Evolutionary conservation across 30 jellyfish, hydroid and myxozoan species (phyloP).

Genomic region (Chrysaora quinquecirrha): DNA sequence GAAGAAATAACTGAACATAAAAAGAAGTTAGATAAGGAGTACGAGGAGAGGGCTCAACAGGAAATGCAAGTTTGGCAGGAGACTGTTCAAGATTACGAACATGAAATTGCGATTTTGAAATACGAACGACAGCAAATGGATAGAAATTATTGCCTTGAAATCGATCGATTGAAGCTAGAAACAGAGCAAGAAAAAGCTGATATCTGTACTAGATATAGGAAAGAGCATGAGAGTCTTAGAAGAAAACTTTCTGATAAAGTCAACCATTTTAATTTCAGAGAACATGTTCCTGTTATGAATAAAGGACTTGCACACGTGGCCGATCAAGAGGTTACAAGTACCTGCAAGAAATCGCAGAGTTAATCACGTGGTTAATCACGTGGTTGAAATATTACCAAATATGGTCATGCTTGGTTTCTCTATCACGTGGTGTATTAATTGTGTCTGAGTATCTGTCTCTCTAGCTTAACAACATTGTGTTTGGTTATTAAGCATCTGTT

Average conservation of each 20-base stretch:
- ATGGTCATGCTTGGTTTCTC: neutral
- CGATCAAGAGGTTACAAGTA: neutral
- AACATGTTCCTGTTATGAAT: slow-evolving; percentile 20
- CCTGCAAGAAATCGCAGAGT: neutral
- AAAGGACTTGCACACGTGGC: slow-evolving; percentile 22
- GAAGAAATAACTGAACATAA: slow-evolving; percentile 64
- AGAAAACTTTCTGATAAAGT: slow-evolving; percentile 59
- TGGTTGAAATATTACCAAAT: neutral
- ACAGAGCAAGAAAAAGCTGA: slow-evolving; percentile 77
- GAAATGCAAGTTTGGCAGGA: slow-evolving; percentile 96
- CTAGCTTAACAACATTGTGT: neutral
- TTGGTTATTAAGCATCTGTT: neutral
- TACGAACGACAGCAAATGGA: slow-evolving; percentile 90
- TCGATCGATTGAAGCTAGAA: slow-evolving; percentile 82
- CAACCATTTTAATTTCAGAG: slow-evolving; percentile 7
- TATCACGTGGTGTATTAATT: neutral
- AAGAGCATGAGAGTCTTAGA: slow-evolving; percentile 49
- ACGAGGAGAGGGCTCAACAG: slow-evolving; percentile 52
- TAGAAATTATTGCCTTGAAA: slow-evolving; percentile 85
- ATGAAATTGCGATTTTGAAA: slow-evolving; percentile 83
- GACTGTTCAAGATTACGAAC: slow-evolving; percentile 78
- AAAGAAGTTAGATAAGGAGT: slow-evolving; percentile 59
- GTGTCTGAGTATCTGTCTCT: neutral
- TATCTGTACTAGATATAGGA: slow-evolving; percentile 49
- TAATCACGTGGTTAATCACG: neutral